These are phyloP conservation scores for Drepanosiphum platanoidis DNA, from an alignment of 2,888 invertebrate genomes.

Conservation along the genomic window DNA sequence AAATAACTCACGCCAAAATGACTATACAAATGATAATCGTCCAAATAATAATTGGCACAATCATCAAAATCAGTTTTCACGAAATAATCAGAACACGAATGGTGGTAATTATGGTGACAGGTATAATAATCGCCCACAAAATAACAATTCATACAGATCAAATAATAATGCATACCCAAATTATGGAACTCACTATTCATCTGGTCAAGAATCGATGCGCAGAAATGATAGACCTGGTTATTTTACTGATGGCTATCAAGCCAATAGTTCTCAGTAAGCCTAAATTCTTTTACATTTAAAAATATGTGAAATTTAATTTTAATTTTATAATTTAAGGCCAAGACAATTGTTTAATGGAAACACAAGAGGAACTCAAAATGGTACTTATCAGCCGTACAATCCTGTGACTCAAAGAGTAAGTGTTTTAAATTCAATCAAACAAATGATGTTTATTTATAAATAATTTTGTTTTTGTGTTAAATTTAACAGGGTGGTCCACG, in stretches of 20 bases:
- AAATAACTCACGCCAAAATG: slow-evolving; percentile 39
- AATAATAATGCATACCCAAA: slow-evolving; percentile 32
- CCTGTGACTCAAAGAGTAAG: slow-evolving; percentile 42
- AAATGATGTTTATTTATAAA: not conserved
- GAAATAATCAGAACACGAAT: slow-evolving; percentile 10
- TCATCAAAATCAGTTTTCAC: slow-evolving; percentile 41
- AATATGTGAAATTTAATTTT: not conserved
- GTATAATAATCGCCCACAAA: slow-evolving; percentile 32
- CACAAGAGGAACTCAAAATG: not conserved
- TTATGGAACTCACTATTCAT: slow-evolving; percentile 31
- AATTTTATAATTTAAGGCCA: not conserved
- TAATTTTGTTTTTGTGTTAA: not conserved
- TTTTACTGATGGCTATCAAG: slow-evolving; percentile 24
- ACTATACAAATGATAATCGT: slow-evolving; percentile 17
- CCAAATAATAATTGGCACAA: slow-evolving; percentile 44
- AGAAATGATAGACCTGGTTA: slow-evolving; percentile 50
- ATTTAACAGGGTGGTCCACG: slow-evolving; percentile 61
- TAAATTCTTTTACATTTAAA: not conserved
- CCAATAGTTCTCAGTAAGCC: slow-evolving; percentile 47
- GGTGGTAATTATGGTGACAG: not conserved
- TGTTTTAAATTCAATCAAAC: not conserved
- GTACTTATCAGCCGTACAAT: slow-evolving; percentile 39
- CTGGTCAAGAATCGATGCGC: slow-evolving; percentile 1
- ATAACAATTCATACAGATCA: slow-evolving; percentile 1
- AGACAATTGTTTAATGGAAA: slow-evolving; percentile 20